Base-by-base conservation (phyloP, 2,113 vertebrate species). In the Callipepla squamata region DNA sequence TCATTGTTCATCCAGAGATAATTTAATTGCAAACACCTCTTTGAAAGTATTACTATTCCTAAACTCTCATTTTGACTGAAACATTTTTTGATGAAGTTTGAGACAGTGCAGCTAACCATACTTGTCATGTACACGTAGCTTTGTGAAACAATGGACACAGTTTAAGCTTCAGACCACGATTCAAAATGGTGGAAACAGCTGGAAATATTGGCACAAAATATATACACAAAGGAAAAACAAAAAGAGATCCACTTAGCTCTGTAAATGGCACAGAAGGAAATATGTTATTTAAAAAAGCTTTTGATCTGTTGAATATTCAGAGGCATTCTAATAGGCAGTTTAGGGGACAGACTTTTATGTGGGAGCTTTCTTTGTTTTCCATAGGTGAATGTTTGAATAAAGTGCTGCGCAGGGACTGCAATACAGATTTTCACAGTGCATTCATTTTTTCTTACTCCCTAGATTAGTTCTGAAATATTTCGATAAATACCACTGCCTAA, bases 111-210 rank as follows among this genome's bases (percentile, higher is more conserved):
- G 86, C 82, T 93, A 89, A 89, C 23, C 44, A 18, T 81, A 87
- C 74, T 89, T 78, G 69, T 90, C 62, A 55, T 50, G 66, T 34
- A 84, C 74, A 66, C 78, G 78, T 11, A 83, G 57, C 47, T 92
- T 72, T 79, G 63, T 81, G 67, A 92, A 94, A 95, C 84, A 95
- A 87, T 58, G 81, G 91, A 81, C 69, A 88, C 14, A 89, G 84
- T 89, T 93, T 79, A 86, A 95, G 86, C 72, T 89, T 92, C 84
- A 90, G 70, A 93, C 73, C 89, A 93, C 89, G 89, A 91, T 82
- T 50, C 25, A 21, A 94, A 89, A 93, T 62, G 12, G 51, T 85
- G 42, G 70, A 92, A 94, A 84, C 62, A 84, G 65, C 44, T 94
- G 62, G 66, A 90, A 92, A 79, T 57, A 88, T 0, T 93, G 89